A percentile compares a stretch with the other conserved stretches of the same genome.
phyloP scores from a whole-genome alignment of 1,140 invertebrate species.

The Rhopalosiphum padi region DNA sequence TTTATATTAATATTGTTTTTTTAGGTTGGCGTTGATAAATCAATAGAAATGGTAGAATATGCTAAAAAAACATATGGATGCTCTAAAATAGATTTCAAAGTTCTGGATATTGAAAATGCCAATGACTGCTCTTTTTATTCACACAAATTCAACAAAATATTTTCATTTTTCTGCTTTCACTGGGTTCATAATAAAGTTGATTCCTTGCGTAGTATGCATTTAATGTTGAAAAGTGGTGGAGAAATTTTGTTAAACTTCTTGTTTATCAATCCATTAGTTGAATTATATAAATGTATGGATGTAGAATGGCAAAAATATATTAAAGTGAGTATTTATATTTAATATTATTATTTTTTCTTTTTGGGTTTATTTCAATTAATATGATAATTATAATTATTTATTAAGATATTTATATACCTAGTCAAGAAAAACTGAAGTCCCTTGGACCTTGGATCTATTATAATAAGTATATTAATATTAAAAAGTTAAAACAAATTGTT shows the following conservation, averaged over 20 bases:
- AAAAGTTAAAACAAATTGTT: too few relatives aligned
- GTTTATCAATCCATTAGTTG: slow-evolving; percentile 40
- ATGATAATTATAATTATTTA: too few relatives aligned
- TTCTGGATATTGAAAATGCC: slow-evolving; percentile 46
- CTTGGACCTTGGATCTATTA: too few relatives aligned
- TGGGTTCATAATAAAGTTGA: slow-evolving; percentile 34
- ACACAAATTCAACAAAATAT: slow-evolving; percentile 22
- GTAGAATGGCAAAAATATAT: slow-evolving; percentile 46
- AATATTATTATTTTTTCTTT: not conserved
- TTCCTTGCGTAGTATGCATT: slow-evolving; percentile 18
- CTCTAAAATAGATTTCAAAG: slow-evolving; percentile 15
- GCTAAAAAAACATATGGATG: slow-evolving; percentile 16
- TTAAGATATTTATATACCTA: too few relatives aligned
- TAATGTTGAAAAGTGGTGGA: slow-evolving; percentile 41
- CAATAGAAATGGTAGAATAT: slow-evolving; percentile 38
- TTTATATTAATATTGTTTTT: not conserved
- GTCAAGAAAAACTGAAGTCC: too few relatives aligned
- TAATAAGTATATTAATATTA: too few relatives aligned
- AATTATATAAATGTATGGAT: slow-evolving; percentile 46
- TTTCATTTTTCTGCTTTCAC: slow-evolving; percentile 49
- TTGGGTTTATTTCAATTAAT: not conserved
- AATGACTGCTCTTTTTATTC: not conserved
- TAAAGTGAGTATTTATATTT: slow-evolving; percentile 37
- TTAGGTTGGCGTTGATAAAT: slow-evolving; percentile 52
- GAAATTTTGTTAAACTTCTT: slow-evolving; percentile 37